A percentile compares a stretch with the other conserved stretches of the same genome.
These are phyloP conservation scores for Microcebus ravelobensis DNA, from an alignment of 2,113 vertebrate genomes.

Conservation along the genomic window DNA sequence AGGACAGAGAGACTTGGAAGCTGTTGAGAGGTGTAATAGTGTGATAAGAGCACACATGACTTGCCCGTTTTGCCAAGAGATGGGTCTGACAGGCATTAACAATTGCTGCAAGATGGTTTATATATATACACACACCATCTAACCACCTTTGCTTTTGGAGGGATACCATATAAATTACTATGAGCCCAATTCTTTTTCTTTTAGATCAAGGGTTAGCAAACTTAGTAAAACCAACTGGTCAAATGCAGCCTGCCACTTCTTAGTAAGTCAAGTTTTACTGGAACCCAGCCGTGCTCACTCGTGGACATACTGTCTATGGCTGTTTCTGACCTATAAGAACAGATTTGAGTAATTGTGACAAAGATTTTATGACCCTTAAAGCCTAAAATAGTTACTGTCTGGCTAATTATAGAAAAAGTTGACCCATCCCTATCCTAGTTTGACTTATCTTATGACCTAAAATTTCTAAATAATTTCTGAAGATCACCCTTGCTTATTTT, in stretches of 20 bases:
- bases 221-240: not conserved
- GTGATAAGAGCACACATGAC: not conserved
- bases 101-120: conserved; percentile 3
- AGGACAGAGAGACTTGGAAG: not conserved
- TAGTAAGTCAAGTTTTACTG: not conserved
- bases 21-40: not conserved
- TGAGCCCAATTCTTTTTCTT: not conserved
- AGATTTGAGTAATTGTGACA: not conserved
- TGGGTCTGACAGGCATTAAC: not conserved
- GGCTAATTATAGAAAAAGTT: not conserved
- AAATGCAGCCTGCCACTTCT: not conserved
- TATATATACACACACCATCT: not conserved
- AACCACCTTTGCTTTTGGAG: not conserved
- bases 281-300: not conserved
- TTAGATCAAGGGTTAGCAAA: not conserved
- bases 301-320: not conserved
- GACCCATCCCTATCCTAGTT: fast-evolving
- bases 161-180: not conserved
- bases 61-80: conserved; percentile 13
- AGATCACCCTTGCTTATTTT: not conserved
- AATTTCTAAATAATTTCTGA: not conserved
- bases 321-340: not conserved
- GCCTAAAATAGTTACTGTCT: not conserved
- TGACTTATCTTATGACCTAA: not conserved
- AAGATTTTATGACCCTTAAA: not conserved